phyloP scores from a whole-genome alignment of 1,140 invertebrate genomes.

The Meloidogyne floridensis region DNA sequence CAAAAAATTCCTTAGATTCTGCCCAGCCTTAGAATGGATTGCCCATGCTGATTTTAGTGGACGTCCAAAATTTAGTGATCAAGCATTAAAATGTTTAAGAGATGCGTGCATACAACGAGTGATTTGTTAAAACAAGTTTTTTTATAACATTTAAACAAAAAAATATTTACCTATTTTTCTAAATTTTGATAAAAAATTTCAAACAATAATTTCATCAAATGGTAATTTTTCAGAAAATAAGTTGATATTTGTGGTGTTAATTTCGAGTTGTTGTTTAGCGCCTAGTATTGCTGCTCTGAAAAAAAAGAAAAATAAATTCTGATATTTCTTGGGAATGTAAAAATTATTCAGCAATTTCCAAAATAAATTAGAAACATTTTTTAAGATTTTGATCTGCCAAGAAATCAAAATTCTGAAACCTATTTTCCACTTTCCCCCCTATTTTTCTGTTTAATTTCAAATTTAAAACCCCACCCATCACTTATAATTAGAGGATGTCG shows the following conservation, averaged over 20 bases:
- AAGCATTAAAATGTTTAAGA: conserved; percentile 57
- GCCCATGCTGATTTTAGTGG: conserved; percentile 63
- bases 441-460: no score
- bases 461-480: no score
- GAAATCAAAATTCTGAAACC: no score
- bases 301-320: not conserved
- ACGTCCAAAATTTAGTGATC: conserved; percentile 60
- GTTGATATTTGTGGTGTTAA: not conserved
- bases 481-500: no score
- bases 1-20: conserved; percentile 36
- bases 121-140: conserved; percentile 54
- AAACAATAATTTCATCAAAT: conserved; percentile 3
- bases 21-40: conserved; percentile 62
- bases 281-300: not conserved
- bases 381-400: no score
- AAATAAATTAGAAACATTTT: not conserved
- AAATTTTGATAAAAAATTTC: no score
- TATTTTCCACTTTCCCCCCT: no score
- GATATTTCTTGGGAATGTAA: not conserved
- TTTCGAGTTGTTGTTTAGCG: not conserved
- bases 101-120: conserved; percentile 63
- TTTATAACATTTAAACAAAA: not conserved
- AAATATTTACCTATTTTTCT: not conserved
- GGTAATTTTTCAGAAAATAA: not conserved
- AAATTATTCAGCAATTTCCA: not conserved